Evolutionary conservation across 2,797 vertebrate species (phyloP), one percentile per base, ranked within the genome.

Genomic region (Euphonia xanthogaster): DNA sequence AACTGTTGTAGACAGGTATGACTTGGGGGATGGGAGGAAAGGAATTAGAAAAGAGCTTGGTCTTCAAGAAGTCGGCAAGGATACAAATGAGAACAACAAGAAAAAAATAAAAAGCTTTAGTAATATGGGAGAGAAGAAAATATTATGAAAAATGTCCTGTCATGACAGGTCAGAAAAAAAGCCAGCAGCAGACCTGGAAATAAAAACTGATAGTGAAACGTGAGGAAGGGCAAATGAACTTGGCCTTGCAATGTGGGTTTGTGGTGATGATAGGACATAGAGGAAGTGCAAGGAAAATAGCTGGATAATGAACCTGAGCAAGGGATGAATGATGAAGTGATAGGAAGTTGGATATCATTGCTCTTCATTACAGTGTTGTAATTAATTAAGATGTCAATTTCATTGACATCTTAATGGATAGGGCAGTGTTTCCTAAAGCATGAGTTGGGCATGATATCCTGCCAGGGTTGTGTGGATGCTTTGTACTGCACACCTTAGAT

Each of bases 1-100:
- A 90, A 33, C n/a, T 57, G 22, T 30, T 86, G 11, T 28, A 63
- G 57, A 51, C 35, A 81, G 31, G 8, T 62, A n/a, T 80, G 48
- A 48, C 0, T 1, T 48, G 47, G 14, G 14, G 31, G 13, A 42
- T 10, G 9, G 30, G 17, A n/a, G 17, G 31, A 12, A 76, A 3
- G 12, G 14, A 67, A 53, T 58, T 75, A 55, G 30, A 30, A 82
- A 61, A 73, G 20, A 77, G 9, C 6, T 67, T 48, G 8, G 9
- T 81, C 39, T 72, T 85, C 23, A 61, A 65, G 75, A 58, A 88
- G 9, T 63, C 31, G 55, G 27, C 39, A 4, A 51, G 5, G 14
- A 57, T 19, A 5, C 10, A 57, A 72, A 9, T 23, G 20, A 73
- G 27, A 65, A 77, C 9, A 31, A 55, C 18, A 33, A 35, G 20